Base-by-base conservation (phyloP, 2,797 vertebrate species). In the Knipowitschia caucasica region DNA sequence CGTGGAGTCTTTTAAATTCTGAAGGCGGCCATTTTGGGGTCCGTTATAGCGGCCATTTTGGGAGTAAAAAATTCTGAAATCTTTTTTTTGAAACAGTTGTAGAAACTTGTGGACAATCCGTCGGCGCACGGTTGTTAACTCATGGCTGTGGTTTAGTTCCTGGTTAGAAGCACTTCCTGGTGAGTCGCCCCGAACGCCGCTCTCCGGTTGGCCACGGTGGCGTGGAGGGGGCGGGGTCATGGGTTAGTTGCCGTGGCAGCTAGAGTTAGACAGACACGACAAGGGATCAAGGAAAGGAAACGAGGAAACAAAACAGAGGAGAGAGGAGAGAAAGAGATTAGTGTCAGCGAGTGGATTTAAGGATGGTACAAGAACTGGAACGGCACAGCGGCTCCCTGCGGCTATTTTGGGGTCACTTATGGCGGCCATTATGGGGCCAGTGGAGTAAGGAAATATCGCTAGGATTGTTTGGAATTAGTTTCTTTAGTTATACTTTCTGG, bases 201-300 rank as follows among this genome's bases (percentile, higher is more conserved):
- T 86, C 82, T 82, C 81, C 77, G 73, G 85, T 85, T 83, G 85
- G 85, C 77, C 73, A 80, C 6, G 8, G 21, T 26, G 91, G 94
- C 93, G 89, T 90, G 92, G 94, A 94, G 95, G 88, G 95, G 95
- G 95, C 97, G 86, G 95, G 95, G 94, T 99, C 97, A 99, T 97
- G 95, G 95, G 95, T 99, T 99, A 99, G 97, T 99, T 96, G 96
- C 97, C 94, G 95, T 98, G 96, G 95, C 94, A 95, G 97, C 96
- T 99, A 95, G 94, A 93, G 95, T 97, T 97, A 97, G 93, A 79
- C 87, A 87, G 89, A 88, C 90, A 90, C 14, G 14, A n/a, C 25
- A 46, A 46, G 23, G 84, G 89, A 87, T 79, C 77, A 81, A 83
- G 84, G 81, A 92, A 92, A 84, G 81, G 77, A 83, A 86, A 86